phyloP scores from a whole-genome alignment of 2,113 vertebrate genomes.

The Mastomys natalensis region DNA sequence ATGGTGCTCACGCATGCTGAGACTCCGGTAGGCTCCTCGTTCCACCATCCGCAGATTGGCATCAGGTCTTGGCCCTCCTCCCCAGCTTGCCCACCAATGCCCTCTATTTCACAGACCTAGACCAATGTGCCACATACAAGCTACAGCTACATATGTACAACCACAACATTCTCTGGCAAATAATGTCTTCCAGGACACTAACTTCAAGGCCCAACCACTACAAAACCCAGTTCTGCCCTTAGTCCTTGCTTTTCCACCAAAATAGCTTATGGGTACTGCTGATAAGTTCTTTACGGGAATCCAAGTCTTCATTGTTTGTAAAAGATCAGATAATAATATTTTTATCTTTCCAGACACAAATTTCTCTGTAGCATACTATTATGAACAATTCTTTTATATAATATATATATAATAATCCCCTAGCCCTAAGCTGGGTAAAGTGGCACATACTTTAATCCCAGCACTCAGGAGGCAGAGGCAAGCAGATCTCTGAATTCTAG shows the following conservation, averaged over 20 bases:
- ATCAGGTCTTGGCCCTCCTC: background rate
- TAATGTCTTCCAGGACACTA: background rate
- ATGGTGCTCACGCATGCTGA: rapidly evolving
- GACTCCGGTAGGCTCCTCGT: background rate
- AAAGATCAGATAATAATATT: background rate
- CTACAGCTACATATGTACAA: background rate
- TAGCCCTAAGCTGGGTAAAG: background rate
- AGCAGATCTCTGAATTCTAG: background rate
- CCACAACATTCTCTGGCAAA: background rate
- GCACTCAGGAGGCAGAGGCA: background rate
- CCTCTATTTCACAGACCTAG: background rate
- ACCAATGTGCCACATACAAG: background rate
- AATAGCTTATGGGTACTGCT: background rate
- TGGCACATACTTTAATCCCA: background rate
- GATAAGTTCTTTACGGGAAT: background rate
- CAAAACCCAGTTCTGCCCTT: background rate
- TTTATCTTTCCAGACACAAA: background rate
- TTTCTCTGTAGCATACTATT: background rate
- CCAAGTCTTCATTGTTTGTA: background rate
- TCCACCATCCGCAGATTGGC: background rate
- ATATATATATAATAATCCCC: too few relatives aligned
- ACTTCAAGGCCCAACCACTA: background rate
- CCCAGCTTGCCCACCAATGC: background rate
- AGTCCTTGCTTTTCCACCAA: background rate
- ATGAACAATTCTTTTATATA: too few relatives aligned